phyloP scores from a whole-genome alignment of 1,140 invertebrate genomes.

The Pteromalus puparum region DNA sequence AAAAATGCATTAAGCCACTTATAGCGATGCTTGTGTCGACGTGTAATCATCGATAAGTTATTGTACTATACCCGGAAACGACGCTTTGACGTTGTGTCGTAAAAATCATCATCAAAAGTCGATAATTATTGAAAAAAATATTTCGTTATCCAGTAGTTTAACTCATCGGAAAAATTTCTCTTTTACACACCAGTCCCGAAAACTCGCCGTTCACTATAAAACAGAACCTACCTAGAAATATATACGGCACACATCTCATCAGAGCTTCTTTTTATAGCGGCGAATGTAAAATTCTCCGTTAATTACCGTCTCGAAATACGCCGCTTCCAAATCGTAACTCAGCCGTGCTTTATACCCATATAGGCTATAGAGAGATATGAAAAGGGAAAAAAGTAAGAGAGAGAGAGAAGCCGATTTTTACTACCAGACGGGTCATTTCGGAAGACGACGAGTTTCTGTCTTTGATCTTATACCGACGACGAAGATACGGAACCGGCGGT shows the following conservation, averaged over 20 bases:
- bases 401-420: slow-evolving; percentile 45
- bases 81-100: too few relatives aligned
- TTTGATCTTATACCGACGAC: slow-evolving; percentile 42
- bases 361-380: background rate
- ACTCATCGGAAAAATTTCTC: too few relatives aligned
- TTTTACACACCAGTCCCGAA: background rate
- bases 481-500: slow-evolving; percentile 25
- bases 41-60: too few relatives aligned
- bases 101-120: too few relatives aligned
- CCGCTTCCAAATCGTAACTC: slow-evolving; percentile 36
- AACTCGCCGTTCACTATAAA: background rate
- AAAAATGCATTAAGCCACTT: too few relatives aligned
- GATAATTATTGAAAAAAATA: too few relatives aligned
- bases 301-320: slow-evolving; percentile 48
- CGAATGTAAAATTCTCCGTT: slow-evolving; percentile 44
- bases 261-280: background rate
- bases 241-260: background rate
- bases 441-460: background rate
- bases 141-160: too few relatives aligned
- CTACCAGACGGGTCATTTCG: slow-evolving; percentile 37
- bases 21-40: too few relatives aligned
- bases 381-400: slow-evolving; percentile 9
- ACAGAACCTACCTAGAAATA: slow-evolving; percentile 3
- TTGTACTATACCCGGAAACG: too few relatives aligned
- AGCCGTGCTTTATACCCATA: slow-evolving; percentile 23